Evolutionary conservation across 2,888 invertebrate genomes (phyloP).

Genomic region (Hypomecis atomaria): DNA sequence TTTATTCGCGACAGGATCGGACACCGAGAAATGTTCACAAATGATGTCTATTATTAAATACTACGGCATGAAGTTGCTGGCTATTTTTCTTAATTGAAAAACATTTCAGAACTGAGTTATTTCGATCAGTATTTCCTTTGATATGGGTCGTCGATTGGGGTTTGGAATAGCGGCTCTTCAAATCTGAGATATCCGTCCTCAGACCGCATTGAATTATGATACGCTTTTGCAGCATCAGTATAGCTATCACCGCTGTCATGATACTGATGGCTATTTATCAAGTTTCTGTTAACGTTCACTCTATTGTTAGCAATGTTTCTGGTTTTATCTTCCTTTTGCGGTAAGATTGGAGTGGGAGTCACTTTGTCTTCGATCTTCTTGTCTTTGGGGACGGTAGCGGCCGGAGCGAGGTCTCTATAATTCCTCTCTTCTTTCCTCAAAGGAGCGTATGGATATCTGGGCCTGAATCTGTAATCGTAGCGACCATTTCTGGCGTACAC

Average conservation of each 20-base stretch:
- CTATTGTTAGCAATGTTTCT: slow-evolving; percentile 53
- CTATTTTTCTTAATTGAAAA: slow-evolving; percentile 56
- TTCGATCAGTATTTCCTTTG: slow-evolving; percentile 71
- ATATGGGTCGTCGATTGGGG: slow-evolving; percentile 74
- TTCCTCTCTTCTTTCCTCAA: slow-evolving; percentile 77
- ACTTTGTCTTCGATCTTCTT: slow-evolving; percentile 77
- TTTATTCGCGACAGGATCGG: slow-evolving; percentile 74
- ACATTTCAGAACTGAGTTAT: slow-evolving; percentile 49
- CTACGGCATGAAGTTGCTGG: slow-evolving; percentile 43
- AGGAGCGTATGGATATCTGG: slow-evolving; percentile 72
- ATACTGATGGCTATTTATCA: slow-evolving; percentile 79
- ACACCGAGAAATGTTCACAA: slow-evolving; percentile 56
- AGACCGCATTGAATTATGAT: slow-evolving; percentile 66
- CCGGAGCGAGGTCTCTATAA: slow-evolving; percentile 73
- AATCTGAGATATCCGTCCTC: slow-evolving; percentile 74
- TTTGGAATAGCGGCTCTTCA: slow-evolving; percentile 75
- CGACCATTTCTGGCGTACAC: slow-evolving; percentile 71
- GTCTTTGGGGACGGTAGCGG: slow-evolving; percentile 71
- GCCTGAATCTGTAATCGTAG: slow-evolving; percentile 76
- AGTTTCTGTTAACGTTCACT: slow-evolving; percentile 60
- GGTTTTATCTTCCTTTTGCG: slow-evolving; percentile 73
- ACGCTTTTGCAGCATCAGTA: slow-evolving; percentile 69
- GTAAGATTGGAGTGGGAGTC: slow-evolving; percentile 74
- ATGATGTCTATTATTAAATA: slow-evolving; percentile 57
- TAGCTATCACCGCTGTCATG: slow-evolving; percentile 67